These are phyloP conservation scores for Lydus trimaculatus DNA, from an alignment of 2,888 invertebrate genomes.

Conservation along the genomic window DNA sequence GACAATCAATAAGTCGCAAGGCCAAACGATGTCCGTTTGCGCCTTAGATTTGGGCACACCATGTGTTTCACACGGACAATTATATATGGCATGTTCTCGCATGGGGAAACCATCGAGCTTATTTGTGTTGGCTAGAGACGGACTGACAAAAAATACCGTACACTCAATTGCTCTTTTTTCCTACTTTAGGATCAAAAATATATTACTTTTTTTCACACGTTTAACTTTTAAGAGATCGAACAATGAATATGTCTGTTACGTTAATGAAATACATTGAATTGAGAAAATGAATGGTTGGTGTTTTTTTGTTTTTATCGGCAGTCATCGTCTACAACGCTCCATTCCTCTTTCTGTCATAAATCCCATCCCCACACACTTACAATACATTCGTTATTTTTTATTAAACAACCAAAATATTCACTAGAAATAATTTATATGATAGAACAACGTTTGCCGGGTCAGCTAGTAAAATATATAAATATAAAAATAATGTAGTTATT, in stretches of 20 bases:
- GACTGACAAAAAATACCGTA: slow-evolving; percentile 18
- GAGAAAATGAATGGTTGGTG: too few relatives aligned
- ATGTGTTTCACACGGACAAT: slow-evolving; percentile 18
- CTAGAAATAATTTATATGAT: neutral
- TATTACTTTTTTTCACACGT: neutral
- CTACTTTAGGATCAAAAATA: too few relatives aligned
- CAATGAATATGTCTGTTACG: too few relatives aligned
- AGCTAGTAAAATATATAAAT: too few relatives aligned
- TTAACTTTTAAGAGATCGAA: neutral
- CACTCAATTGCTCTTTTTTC: neutral
- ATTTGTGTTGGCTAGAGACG: slow-evolving; percentile 20
- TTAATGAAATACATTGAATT: neutral
- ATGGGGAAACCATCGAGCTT: slow-evolving; percentile 24
- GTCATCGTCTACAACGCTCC: neutral
- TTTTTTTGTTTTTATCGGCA: neutral
- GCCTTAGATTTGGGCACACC: slow-evolving; percentile 10
- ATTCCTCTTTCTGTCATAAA: neutral
- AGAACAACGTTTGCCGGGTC: neutral
- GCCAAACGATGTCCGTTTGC: neutral
- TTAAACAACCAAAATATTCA: too few relatives aligned
- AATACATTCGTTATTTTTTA: neutral
- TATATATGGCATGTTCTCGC: slow-evolving; percentile 25
- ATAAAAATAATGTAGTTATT: too few relatives aligned
- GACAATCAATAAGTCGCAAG: slow-evolving; percentile 12
- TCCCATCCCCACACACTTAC: too few relatives aligned